phyloP scores from a whole-genome alignment of 2,113 vertebrate species.

The Sialia sialis region DNA sequence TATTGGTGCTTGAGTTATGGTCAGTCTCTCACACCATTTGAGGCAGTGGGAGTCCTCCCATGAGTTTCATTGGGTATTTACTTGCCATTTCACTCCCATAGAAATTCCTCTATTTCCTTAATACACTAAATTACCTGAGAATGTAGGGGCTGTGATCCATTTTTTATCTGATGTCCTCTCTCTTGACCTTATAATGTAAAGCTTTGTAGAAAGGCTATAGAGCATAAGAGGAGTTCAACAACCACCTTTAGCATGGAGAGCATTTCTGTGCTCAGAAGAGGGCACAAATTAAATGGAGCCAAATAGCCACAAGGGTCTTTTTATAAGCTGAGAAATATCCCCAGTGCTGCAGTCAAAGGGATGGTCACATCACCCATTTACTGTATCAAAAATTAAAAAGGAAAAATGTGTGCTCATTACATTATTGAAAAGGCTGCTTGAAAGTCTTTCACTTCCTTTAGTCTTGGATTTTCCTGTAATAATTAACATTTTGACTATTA shows the following conservation, averaged over 20 bases:
- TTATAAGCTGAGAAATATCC: neutral
- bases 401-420: neutral
- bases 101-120: neutral
- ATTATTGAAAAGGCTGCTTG: neutral
- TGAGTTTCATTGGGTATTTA: neutral
- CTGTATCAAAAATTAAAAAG: neutral
- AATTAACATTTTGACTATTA: neutral
- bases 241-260: neutral
- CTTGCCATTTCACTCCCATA: neutral
- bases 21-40: fast-evolving
- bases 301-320: neutral
- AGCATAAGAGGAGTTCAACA: neutral
- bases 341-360: neutral
- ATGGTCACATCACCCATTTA: neutral
- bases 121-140: neutral
- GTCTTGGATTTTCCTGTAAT: neutral
- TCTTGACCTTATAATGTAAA: neutral
- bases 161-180: neutral
- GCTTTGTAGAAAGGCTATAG: neutral
- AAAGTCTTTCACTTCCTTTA: neutral
- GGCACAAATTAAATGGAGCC: neutral
- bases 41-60: neutral
- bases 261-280: neutral
- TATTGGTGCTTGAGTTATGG: neutral
- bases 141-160: neutral